Conservation (phyloP, 2,888 invertebrate species). For the Bembecia ichneumoniformis region DNA sequence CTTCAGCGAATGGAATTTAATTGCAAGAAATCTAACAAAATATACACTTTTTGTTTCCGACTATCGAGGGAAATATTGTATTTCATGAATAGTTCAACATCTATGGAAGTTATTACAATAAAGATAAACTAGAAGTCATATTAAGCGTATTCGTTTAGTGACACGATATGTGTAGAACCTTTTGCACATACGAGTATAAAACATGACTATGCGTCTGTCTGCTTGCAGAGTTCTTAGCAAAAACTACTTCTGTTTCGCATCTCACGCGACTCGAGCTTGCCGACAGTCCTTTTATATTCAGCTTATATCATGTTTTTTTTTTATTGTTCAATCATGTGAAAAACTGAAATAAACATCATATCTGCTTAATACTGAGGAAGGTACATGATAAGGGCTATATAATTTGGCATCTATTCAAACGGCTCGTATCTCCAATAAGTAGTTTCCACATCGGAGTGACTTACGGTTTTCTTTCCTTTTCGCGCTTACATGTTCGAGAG, state of each 20-base stretch:
- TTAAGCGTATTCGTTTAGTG: slow-evolving; percentile 20
- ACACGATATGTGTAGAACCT: slow-evolving; percentile 21
- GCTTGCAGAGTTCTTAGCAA: slow-evolving; percentile 12
- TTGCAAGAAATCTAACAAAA: background rate
- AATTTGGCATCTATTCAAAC: slow-evolving; percentile 32
- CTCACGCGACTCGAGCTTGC: slow-evolving; percentile 28
- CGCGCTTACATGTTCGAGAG: slow-evolving; percentile 1
- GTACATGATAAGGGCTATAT: slow-evolving; percentile 32
- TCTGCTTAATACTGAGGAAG: slow-evolving; percentile 21
- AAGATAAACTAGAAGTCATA: background rate
- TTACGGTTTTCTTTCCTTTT: slow-evolving; percentile 23
- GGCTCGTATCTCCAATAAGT: slow-evolving; percentile 21
- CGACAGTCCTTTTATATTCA: slow-evolving; percentile 37
- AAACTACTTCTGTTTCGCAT: slow-evolving; percentile 21
- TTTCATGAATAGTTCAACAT: background rate
- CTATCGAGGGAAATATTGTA: background rate
- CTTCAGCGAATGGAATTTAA: background rate
- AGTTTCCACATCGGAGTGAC: slow-evolving; percentile 14
- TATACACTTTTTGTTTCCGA: background rate
- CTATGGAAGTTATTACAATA: background rate
- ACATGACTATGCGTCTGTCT: slow-evolving; percentile 22
- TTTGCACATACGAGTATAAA: slow-evolving; percentile 28
- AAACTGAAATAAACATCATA: slow-evolving; percentile 27
- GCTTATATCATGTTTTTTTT: slow-evolving; percentile 36
- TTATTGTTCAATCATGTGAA: slow-evolving; percentile 26